Conservation (phyloP, 2,888 invertebrate genomes). For the Ormia ochracea region DNA sequence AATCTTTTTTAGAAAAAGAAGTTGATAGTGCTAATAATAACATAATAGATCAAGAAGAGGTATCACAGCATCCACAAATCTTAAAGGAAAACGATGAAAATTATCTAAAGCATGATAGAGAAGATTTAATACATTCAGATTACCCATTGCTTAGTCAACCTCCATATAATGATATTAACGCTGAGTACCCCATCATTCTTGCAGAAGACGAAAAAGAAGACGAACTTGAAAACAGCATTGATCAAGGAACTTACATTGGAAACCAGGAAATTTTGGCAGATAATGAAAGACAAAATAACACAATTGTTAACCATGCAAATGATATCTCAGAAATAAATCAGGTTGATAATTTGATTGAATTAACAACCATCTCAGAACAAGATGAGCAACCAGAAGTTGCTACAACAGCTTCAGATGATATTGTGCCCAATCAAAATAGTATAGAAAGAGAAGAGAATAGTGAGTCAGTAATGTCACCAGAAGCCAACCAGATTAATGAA, state of each 20-base stretch:
- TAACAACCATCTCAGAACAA: background rate
- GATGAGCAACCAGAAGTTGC: background rate
- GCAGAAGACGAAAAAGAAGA: background rate
- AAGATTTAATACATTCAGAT: background rate
- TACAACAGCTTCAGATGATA: background rate
- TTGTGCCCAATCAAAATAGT: background rate
- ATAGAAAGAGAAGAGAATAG: background rate
- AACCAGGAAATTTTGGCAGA: background rate
- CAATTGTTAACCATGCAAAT: background rate
- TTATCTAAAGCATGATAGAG: background rate
- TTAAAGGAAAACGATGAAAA: background rate
- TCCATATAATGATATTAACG: background rate
- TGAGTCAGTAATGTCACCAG: background rate
- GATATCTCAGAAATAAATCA: background rate
- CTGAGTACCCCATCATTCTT: background rate
- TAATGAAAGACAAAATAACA: background rate
- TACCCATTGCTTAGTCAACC: background rate
- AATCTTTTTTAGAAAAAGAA: conserved; percentile 8
- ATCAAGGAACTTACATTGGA: background rate
- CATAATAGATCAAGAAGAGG: background rate
- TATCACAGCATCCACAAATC: background rate
- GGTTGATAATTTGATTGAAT: background rate
- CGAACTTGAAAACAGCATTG: background rate
- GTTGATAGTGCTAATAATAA: background rate
- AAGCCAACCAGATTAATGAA: background rate